Evolutionary conservation across 1,140 invertebrate genomes (phyloP).

Genomic region (Bicyclus anynana): DNA sequence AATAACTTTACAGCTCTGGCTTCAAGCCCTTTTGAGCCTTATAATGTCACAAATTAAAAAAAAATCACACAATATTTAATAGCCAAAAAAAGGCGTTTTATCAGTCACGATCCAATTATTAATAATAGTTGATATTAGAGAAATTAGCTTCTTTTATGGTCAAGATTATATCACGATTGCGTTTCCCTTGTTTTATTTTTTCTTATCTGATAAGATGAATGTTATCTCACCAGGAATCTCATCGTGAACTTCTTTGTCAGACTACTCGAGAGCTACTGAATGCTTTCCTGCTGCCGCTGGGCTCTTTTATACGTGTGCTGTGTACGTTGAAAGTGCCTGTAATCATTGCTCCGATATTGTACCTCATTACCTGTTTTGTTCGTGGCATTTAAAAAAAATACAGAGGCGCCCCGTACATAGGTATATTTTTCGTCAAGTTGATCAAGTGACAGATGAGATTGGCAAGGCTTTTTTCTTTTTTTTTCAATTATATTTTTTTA

Average conservation of each 20-base stretch:
- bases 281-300: constrained; percentile 33
- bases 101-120: too few relatives aligned
- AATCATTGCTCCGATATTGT: constrained; percentile 35
- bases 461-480: background rate
- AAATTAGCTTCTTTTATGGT: background rate
- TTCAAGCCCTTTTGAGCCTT: too few relatives aligned
- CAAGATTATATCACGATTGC: background rate
- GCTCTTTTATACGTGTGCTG: constrained; percentile 56
- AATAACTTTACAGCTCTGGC: too few relatives aligned
- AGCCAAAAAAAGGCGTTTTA: too few relatives aligned
- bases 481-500: constrained; percentile 6
- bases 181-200: constrained; percentile 6
- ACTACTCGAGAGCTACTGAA: constrained; percentile 73
- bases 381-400: constrained; percentile 19
- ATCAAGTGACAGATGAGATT: constrained; percentile 16
- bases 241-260: constrained; percentile 71
- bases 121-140: too few relatives aligned
- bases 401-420: constrained; percentile 13
- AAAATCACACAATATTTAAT: too few relatives aligned
- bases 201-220: constrained; percentile 12
- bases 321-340: constrained; percentile 48
- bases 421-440: constrained; percentile 1
- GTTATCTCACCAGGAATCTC: constrained; percentile 68
- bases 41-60: too few relatives aligned
- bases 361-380: constrained; percentile 10